Evolutionary conservation across 2,797 vertebrate genomes (phyloP), one percentile per base, ranked within the genome.

Genomic region (Micrastur ruficollis): DNA sequence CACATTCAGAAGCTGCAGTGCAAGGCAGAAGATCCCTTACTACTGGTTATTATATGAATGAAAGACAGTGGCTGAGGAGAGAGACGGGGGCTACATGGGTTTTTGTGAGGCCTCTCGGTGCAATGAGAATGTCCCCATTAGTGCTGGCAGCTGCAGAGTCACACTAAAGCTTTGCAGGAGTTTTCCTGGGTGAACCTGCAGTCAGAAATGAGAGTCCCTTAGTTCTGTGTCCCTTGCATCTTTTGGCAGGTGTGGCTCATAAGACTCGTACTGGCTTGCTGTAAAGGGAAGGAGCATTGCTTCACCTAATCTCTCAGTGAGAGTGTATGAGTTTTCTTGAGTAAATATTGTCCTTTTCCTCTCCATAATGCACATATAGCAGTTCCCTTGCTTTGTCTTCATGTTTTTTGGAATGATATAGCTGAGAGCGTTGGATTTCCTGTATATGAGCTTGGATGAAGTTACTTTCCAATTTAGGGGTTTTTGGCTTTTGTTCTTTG

Each of bases 401-500:
- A 7, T 53, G 42, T 22, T 38, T 89, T 85, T 74, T 86, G 81
- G 94, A 96, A 89, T 93, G 87, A 95, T 91, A 80, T 7, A 92
- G 59, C 94, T n/a, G 29, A 63, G 55, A 53, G 49, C 16, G 61
- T 46, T 97, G 90, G 63, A 90, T 95, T 97, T 97, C 95, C 95
- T 97, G 86, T 62, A 22, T 34, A 31, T 11, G 63, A 79, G 59
- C 65, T 95, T 89, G 83, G 75, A 95, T 93, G 67, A 81, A 56
- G 95, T 95, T 95, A 86, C 89, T 96, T 96, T 96, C 87, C 85
- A 94, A 34, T 95, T 94, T 90, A 82, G 79, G 23, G 7, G 0
- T 3, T 87, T 82, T 97, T 94, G 93, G 96, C 95, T 96, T 90
- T 93, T 86, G 88, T 98, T 94, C 84, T 59, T 89, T 95, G 95